phyloP scores from a whole-genome alignment of 2,113 vertebrate genomes.

The Oryzias javanicus region DNA sequence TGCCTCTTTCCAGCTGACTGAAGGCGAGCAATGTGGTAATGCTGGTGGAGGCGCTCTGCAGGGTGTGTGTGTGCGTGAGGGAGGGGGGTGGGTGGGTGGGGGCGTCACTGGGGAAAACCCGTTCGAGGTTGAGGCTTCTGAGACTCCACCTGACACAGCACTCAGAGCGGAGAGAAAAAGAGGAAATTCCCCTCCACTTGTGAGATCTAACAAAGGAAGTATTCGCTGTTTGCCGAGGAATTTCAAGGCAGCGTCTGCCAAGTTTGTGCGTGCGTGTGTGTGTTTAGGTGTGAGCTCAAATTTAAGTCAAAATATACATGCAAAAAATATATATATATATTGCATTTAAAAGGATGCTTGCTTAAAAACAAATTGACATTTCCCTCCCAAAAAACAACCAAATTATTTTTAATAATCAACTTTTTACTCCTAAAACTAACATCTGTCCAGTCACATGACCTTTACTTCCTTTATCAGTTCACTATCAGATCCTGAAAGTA shows the following conservation, averaged over 20 bases:
- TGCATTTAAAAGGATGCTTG: no score
- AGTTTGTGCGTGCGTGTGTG: slow-evolving; percentile 7
- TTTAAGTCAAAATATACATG: no score
- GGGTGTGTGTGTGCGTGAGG: slow-evolving; percentile 3
- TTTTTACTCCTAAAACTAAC: no score
- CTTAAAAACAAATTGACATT: no score
- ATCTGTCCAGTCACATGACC: no score
- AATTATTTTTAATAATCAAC: no score
- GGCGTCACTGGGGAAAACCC: slow-evolving; percentile 64
- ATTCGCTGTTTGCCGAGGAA: slow-evolving; percentile 54
- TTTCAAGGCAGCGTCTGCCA: slow-evolving; percentile 15
- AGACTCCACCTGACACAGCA: slow-evolving; percentile 67
- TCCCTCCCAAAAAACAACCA: no score
- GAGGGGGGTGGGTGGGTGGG: neutral
- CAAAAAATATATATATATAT: no score
- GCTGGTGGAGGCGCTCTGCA: slow-evolving; percentile 5
- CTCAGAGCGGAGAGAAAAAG: slow-evolving; percentile 13
- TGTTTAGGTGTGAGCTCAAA: neutral
- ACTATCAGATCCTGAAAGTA: no score
- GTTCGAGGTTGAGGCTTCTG: slow-evolving; percentile 62
- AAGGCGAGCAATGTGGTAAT: slow-evolving; percentile 34
- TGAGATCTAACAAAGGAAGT: slow-evolving; percentile 61
- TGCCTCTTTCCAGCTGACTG: slow-evolving; percentile 51
- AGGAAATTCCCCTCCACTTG: slow-evolving; percentile 65
- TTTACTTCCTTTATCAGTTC: no score